Base-by-base conservation (phyloP, 2,888 invertebrate species). In the Drosophila affinis region DNA sequence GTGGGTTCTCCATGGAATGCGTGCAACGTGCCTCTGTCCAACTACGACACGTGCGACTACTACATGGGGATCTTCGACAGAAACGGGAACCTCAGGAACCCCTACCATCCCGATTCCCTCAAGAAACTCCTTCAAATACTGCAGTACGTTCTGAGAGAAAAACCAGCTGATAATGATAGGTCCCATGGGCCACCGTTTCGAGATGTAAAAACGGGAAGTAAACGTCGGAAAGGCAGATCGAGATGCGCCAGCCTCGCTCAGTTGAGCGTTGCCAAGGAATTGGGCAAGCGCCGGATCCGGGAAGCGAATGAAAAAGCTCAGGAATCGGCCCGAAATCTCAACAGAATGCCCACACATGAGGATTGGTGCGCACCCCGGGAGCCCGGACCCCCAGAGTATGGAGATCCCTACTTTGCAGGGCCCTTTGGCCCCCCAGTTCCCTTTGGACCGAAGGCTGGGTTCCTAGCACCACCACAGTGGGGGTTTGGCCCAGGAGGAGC, bases 11-110 rank as follows among this genome's bases (percentile, higher is more conserved):
- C 7, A 0, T 52, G 49, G 17, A 48, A n/a, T 14, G 0, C 9
- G 1, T 65, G 55, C 29, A 39, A 52, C 0, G 74, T 80, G 46
- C 80, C 80, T 0, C 10, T 78, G 4, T 21, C 45, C 7, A 52
- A 44, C 1, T 24, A 17, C 0, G 52, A 32, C 9, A 18, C 34
- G 24, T 78, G 78, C 47, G 69, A 71, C 2, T 17, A 58, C 0
- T 81, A 61, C 34, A 47, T 57, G 47, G 24, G 46, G 6, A 58
- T 78, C 21, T 80, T 83, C 9, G 80, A 80, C 21, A n/a, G 45
- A 6, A n/a, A 58, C 0, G 76, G 75, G 7, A 78, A 81, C 18
- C 10, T 81, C 5, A 53, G 75, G 2, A 32, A 44, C 45, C 79
- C 76, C 12, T 57, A 59, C 24, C 47, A 51, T 7, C 58, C 62